Conservation (phyloP, 2,113 vertebrate species). For the Heterocephalus glaber region DNA sequence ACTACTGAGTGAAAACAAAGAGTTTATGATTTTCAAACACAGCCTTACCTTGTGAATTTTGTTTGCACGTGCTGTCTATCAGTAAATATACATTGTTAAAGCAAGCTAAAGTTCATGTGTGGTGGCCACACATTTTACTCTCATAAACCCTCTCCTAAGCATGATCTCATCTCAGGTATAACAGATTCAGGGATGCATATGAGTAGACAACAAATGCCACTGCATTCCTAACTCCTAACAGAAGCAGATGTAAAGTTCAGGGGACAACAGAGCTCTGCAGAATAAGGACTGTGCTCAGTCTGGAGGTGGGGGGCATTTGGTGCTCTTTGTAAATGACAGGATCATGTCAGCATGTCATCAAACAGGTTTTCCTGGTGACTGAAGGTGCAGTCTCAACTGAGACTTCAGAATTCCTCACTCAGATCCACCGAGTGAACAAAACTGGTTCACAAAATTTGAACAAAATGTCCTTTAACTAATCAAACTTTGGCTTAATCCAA, state of each 20-base stretch:
- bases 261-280: background rate
- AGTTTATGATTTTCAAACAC: background rate
- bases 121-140: background rate
- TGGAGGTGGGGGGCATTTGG: fast-evolving
- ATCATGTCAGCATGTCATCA: background rate
- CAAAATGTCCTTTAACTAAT: background rate
- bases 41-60: background rate
- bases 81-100: background rate
- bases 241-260: background rate
- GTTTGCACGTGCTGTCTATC: background rate
- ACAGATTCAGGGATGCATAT: background rate
- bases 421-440: background rate
- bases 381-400: background rate
- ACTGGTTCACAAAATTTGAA: background rate
- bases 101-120: background rate
- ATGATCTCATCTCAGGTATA: background rate
- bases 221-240: background rate
- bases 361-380: background rate
- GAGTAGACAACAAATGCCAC: background rate
- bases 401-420: background rate
- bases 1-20: background rate
- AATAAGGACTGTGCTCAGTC: background rate
- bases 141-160: background rate
- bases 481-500: background rate
- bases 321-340: background rate